phyloP scores from a whole-genome alignment of 1,140 invertebrate genomes.

The Heliconius congener region DNA sequence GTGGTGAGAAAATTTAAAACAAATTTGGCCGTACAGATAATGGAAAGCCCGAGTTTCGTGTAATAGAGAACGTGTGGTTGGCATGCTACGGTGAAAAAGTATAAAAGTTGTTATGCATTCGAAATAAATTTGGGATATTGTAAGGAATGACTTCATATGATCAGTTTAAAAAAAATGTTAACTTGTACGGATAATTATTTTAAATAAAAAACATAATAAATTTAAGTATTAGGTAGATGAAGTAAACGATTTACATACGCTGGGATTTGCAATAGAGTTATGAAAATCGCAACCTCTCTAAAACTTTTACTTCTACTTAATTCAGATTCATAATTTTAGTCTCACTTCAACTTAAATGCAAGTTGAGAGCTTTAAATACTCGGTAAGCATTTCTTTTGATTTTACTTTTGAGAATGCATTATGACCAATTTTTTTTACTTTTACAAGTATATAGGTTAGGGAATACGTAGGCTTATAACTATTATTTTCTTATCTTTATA shows the following conservation, averaged over 20 bases:
- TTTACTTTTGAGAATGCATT: constrained; percentile 12
- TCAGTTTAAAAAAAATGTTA: neutral
- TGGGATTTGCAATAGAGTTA: constrained; percentile 29
- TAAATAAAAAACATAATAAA: too few species aligned
- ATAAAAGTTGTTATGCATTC: constrained; percentile 57
- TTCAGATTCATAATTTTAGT: constrained; percentile 65
- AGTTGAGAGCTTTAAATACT: constrained; percentile 71
- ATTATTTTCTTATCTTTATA: too few species aligned
- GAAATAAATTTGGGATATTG: constrained; percentile 30
- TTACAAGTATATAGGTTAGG: too few species aligned
- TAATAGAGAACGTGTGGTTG: constrained; percentile 72
- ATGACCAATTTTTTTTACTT: neutral
- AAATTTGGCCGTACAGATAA: constrained; percentile 73
- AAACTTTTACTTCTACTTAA: constrained; percentile 64
- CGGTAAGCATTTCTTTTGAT: constrained; percentile 50
- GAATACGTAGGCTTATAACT: too few species aligned
- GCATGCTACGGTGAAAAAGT: constrained; percentile 71
- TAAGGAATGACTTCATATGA: neutral
- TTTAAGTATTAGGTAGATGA: constrained; percentile 4
- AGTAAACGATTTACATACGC: constrained; percentile 13
- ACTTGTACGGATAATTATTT: neutral
- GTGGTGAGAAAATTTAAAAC: constrained; percentile 64
- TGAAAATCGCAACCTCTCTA: constrained; percentile 45
- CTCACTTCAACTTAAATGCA: constrained; percentile 66
- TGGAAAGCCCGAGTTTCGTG: constrained; percentile 70